These are phyloP conservation scores for Plagodis dolabraria DNA, from an alignment of 2,888 invertebrate genomes.

Conservation along the genomic window DNA sequence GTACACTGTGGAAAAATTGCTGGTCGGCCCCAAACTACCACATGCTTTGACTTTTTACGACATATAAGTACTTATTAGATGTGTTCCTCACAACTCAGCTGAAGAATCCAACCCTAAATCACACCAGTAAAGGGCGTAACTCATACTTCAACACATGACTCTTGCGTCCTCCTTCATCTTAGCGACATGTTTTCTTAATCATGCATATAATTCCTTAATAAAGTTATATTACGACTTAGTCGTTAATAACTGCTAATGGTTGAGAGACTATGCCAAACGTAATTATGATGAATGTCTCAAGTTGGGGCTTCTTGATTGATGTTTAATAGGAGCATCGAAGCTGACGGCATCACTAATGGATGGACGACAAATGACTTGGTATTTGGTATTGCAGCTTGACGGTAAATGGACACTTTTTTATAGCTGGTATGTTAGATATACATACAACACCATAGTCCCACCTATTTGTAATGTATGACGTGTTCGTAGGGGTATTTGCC, in stretches of 20 bases:
- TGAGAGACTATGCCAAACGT: constrained; percentile 31
- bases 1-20: too few relatives aligned
- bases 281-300: constrained; percentile 38
- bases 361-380: constrained; percentile 17
- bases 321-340: constrained; percentile 36
- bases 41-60: too few relatives aligned
- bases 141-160: background rate
- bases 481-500: too few relatives aligned
- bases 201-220: constrained; percentile 39
- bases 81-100: too few relatives aligned
- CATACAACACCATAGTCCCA: too few relatives aligned
- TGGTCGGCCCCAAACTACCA: too few relatives aligned
- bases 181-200: constrained; percentile 47
- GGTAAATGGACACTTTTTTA: constrained; percentile 1
- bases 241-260: constrained; percentile 23
- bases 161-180: constrained; percentile 8
- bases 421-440: background rate
- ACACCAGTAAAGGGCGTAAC: background rate
- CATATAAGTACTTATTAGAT: too few relatives aligned
- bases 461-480: too few relatives aligned
- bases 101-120: background rate
- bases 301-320: constrained; percentile 32
- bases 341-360: constrained; percentile 33
- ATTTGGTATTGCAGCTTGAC: constrained; percentile 6
- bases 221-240: constrained; percentile 30